A percentile compares a stretch with the other conserved stretches of the same genome.
phyloP scores from a whole-genome alignment of 1,140 invertebrate species.

The Saccostrea glomerata region DNA sequence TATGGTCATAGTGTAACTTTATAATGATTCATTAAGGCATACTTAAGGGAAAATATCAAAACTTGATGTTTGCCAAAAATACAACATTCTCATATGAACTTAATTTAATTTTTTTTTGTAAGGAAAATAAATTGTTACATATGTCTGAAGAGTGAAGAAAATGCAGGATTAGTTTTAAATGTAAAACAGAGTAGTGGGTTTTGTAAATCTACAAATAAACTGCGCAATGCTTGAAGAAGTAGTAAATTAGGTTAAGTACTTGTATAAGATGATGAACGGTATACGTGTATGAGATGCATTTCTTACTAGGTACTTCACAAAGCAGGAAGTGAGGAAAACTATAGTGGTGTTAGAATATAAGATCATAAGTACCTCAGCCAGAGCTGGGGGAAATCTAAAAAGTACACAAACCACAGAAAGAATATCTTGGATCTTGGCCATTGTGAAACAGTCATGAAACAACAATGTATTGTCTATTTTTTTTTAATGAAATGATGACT shows the following conservation, averaged over 20 bases:
- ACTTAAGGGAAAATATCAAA: background rate
- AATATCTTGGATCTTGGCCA: background rate
- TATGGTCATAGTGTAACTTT: constrained; percentile 14
- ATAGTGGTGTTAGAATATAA: background rate
- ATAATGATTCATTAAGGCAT: constrained; percentile 7
- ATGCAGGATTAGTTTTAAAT: background rate
- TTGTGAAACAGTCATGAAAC: background rate
- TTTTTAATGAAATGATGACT: too few species aligned
- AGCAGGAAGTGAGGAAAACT: background rate
- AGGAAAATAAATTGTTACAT: background rate
- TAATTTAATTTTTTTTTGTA: background rate
- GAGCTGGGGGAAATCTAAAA: background rate
- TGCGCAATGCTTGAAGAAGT: background rate
- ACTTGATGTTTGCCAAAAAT: background rate
- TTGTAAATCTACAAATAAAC: background rate
- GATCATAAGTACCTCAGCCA: background rate
- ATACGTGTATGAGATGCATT: background rate
- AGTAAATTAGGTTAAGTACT: background rate
- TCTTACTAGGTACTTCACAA: background rate
- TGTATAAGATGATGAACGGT: background rate
- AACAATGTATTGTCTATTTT: background rate
- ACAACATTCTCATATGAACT: background rate
- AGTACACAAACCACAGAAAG: background rate
- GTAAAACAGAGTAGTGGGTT: background rate
- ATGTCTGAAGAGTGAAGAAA: background rate